A percentile compares a stretch with the other conserved stretches of the same genome.
Evolutionary conservation across 2,888 invertebrate genomes (phyloP).

Genomic region (Drosophila cognata): DNA sequence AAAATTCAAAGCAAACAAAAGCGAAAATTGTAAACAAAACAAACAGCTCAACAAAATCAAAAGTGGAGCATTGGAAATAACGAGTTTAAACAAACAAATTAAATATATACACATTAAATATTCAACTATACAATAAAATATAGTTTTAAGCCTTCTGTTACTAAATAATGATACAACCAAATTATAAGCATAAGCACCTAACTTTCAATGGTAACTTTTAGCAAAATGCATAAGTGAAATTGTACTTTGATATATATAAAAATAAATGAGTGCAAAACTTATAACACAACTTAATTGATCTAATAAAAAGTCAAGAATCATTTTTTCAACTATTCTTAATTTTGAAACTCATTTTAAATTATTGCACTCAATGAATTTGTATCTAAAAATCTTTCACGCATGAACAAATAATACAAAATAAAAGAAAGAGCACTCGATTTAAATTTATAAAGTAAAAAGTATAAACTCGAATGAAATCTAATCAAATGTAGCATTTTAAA

Average conservation of each 20-base stretch:
- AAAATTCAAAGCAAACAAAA: slow-evolving; percentile 15
- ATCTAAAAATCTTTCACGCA: slow-evolving; percentile 17
- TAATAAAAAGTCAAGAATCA: slow-evolving; percentile 17
- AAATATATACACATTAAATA: slow-evolving; percentile 5
- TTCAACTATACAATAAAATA: slow-evolving; percentile 13
- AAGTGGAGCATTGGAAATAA: slow-evolving; percentile 35
- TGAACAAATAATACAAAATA: not conserved
- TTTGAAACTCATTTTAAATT: slow-evolving; percentile 31
- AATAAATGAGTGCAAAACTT: slow-evolving; percentile 17
- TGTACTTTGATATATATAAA: slow-evolving; percentile 8
- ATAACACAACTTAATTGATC: slow-evolving; percentile 16
- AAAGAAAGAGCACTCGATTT: slow-evolving; percentile 22
- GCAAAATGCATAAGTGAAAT: slow-evolving; percentile 11
- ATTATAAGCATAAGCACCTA: slow-evolving; percentile 20
- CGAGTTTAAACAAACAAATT: slow-evolving; percentile 32
- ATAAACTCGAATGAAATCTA: slow-evolving; percentile 41
- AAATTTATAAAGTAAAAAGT: slow-evolving; percentile 13
- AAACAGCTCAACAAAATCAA: slow-evolving; percentile 36
- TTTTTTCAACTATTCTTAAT: slow-evolving; percentile 34
- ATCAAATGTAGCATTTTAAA: slow-evolving; percentile 67
- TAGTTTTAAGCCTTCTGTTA: slow-evolving; percentile 54
- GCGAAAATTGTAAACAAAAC: slow-evolving; percentile 25
- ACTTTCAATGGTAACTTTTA: slow-evolving; percentile 33
- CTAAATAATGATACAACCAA: slow-evolving; percentile 29
- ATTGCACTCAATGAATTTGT: slow-evolving; percentile 46